phyloP scores from a whole-genome alignment of 1,140 invertebrate genomes.

The Polyergus mexicanus region DNA sequence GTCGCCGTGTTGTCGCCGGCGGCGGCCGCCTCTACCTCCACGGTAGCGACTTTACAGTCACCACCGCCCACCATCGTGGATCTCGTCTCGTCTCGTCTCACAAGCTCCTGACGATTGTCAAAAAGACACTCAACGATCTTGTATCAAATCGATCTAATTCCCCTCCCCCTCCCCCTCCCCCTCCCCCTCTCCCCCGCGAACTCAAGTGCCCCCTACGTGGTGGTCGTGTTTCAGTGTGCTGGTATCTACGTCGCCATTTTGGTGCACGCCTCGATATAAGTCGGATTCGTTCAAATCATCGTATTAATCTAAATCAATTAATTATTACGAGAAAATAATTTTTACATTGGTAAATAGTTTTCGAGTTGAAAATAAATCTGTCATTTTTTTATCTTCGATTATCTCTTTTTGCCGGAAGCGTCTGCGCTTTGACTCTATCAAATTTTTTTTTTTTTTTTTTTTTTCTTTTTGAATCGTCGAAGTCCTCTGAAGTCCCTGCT shows the following conservation, averaged over 20 bases:
- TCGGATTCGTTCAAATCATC: constrained; percentile 1
- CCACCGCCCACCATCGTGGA: constrained; percentile 89
- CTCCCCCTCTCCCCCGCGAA: too few relatives aligned
- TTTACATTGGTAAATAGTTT: background rate
- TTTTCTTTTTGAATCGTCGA: background rate
- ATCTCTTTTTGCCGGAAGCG: constrained; percentile 60
- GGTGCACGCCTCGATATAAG: constrained; percentile 77
- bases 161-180: too few relatives aligned
- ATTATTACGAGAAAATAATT: background rate
- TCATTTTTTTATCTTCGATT: constrained; percentile 42
- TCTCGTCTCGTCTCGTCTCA: constrained; percentile 56
- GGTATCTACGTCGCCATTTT: constrained; percentile 81
- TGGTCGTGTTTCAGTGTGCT: constrained; percentile 48
- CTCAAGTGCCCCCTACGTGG: constrained; percentile 58
- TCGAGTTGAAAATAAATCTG: background rate
- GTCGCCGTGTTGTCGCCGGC: constrained; percentile 94
- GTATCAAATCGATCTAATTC: constrained; percentile 20
- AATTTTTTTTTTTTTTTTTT: background rate
- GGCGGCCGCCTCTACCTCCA: constrained; percentile 90
- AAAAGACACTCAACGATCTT: constrained; percentile 59
- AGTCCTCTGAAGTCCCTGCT: constrained; percentile 13
- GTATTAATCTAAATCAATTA: constrained; percentile 7
- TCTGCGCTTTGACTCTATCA: constrained; percentile 42
- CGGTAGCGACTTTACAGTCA: constrained; percentile 94
- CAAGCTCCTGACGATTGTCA: constrained; percentile 66